Evolutionary conservation across 2,888 invertebrate genomes (phyloP).

Genomic region (Saturnia pavonia): DNA sequence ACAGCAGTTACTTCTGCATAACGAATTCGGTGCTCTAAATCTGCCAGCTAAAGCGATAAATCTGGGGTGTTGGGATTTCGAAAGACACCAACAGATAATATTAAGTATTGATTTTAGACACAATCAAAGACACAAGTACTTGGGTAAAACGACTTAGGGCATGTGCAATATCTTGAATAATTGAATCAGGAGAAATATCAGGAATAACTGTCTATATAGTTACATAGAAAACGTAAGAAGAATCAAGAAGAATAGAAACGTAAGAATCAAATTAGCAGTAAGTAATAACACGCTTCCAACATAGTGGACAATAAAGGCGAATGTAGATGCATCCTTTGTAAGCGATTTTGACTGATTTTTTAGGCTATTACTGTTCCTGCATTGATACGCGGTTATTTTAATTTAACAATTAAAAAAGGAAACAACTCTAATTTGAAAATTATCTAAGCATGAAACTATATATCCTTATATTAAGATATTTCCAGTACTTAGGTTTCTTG

Average conservation of each 20-base stretch:
- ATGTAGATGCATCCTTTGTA: background rate
- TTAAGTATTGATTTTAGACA: too few relatives aligned
- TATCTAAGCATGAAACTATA: background rate
- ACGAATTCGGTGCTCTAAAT: background rate
- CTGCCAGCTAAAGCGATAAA: background rate
- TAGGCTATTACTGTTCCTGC: background rate
- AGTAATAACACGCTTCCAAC: too few relatives aligned
- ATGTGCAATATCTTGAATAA: too few relatives aligned
- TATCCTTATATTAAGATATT: background rate
- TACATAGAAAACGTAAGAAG: too few relatives aligned
- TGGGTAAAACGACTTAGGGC: too few relatives aligned
- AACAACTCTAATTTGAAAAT: background rate
- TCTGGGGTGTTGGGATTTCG: background rate
- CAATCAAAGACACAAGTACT: too few relatives aligned
- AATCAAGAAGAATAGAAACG: too few relatives aligned
- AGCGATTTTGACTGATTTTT: background rate
- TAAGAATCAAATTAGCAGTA: too few relatives aligned
- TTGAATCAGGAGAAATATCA: too few relatives aligned
- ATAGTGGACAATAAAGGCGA: too few relatives aligned
- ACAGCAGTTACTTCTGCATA: background rate
- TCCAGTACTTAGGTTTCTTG: background rate
- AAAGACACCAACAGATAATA: too few relatives aligned
- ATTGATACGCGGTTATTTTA: background rate
- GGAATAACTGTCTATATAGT: too few relatives aligned
- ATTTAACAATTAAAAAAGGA: background rate